phyloP scores from a whole-genome alignment of 1,140 invertebrate genomes.

The Bombus difficillimus region DNA sequence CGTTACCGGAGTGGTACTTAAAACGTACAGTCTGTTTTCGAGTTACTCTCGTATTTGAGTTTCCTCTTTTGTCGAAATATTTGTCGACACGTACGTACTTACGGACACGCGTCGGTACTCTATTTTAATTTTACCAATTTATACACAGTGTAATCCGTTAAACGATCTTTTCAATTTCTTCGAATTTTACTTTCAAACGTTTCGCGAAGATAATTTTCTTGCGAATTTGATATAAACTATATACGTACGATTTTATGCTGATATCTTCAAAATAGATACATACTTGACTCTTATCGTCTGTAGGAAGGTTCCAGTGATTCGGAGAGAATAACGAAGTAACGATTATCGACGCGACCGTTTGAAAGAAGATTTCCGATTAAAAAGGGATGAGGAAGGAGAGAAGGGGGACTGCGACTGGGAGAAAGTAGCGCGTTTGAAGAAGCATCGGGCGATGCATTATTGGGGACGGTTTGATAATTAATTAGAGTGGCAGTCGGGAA shows the following conservation, averaged over 20 bases:
- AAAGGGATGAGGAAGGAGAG: accelerated
- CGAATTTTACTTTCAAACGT: neutral
- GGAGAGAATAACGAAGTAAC: neutral
- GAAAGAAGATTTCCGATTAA: neutral
- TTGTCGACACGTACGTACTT: conserved; percentile 3
- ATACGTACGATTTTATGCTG: no score
- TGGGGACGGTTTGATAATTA: conserved; percentile 69
- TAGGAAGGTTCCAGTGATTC: no score
- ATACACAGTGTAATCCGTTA: no score
- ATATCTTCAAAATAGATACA: no score
- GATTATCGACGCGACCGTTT: neutral
- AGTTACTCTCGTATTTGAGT: conserved; percentile 1
- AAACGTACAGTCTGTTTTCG: conserved; percentile 40
- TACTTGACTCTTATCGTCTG: no score
- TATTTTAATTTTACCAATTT: neutral
- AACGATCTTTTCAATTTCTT: no score
- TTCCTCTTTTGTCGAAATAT: neutral
- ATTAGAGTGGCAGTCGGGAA: conserved; percentile 70
- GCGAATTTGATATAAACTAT: no score
- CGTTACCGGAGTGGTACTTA: conserved; percentile 63
- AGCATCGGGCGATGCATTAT: conserved; percentile 58
- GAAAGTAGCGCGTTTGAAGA: conserved; percentile 5
- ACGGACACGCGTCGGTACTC: neutral
- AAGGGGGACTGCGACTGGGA: no score
- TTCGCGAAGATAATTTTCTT: neutral